phyloP scores from a whole-genome alignment of 2,888 invertebrate genomes.

The Syrphus vitripennis region DNA sequence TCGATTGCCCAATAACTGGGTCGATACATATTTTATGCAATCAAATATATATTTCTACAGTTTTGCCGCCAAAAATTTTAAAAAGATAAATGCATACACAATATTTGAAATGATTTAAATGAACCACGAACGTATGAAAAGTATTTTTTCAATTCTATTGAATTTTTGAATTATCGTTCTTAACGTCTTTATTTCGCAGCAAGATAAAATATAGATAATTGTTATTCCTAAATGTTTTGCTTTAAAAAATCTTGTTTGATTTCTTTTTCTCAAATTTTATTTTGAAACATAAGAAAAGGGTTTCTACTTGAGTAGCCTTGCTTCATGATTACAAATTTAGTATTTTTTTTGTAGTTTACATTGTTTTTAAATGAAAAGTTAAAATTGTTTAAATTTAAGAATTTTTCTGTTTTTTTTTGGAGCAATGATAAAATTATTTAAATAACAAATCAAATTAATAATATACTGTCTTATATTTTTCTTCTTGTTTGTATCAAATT shows the following conservation, averaged over 20 bases:
- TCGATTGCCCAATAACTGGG: too few species aligned
- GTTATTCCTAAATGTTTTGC: too few species aligned
- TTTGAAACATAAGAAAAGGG: not conserved
- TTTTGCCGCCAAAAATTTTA: too few species aligned
- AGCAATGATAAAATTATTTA: not conserved
- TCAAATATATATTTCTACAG: too few species aligned
- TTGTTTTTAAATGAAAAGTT: not conserved
- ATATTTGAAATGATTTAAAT: too few species aligned
- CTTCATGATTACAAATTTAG: conserved; percentile 68
- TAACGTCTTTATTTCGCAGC: too few species aligned
- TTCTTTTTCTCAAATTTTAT: not conserved
- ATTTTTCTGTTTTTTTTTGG: not conserved
- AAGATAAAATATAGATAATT: too few species aligned
- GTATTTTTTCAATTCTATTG: too few species aligned
- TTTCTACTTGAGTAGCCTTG: conserved; percentile 73
- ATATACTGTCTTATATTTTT: not conserved
- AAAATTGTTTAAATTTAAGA: not conserved
- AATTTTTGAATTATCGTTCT: too few species aligned
- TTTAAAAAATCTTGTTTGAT: not conserved
- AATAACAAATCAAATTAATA: not conserved
- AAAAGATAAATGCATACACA: too few species aligned
- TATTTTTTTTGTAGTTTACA: not conserved
- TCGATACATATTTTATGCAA: too few species aligned
- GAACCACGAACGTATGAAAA: too few species aligned
- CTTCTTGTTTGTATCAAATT: not conserved